These are phyloP conservation scores for Atrina japonica DNA, from an alignment of 2,888 invertebrate species.

Conservation along the genomic window DNA sequence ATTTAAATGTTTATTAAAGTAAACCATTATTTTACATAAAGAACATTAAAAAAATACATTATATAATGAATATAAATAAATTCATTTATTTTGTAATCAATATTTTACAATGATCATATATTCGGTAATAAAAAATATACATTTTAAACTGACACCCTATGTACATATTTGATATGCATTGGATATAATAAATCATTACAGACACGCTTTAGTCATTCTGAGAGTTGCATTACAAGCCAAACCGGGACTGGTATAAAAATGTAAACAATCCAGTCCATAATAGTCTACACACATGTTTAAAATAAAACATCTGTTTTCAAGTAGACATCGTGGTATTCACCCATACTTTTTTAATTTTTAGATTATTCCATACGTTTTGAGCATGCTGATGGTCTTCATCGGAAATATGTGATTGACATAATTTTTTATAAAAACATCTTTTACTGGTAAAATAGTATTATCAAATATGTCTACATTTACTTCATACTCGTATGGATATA, in stretches of 20 bases:
- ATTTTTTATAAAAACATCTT: conserved; percentile 45
- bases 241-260: conserved; percentile 68
- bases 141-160: conserved; percentile 34
- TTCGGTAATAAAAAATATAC: no score
- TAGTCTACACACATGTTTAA: conserved; percentile 65
- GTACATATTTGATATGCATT: conserved; percentile 58
- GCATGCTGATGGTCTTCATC: conserved; percentile 50
- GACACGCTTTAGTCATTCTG: conserved; percentile 57
- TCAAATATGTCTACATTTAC: conserved; percentile 43
- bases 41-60: no score
- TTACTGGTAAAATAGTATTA: conserved; percentile 9
- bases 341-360: neutral
- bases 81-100: no score
- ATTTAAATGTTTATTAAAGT: no score
- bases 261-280: conserved; percentile 63
- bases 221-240: conserved; percentile 71
- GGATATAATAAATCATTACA: conserved; percentile 63
- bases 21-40: no score
- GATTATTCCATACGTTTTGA: conserved; percentile 40
- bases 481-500: conserved; percentile 75
- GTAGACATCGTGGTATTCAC: conserved; percentile 6
- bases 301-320: conserved; percentile 57
- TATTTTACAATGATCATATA: no score
- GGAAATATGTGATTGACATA: conserved; percentile 32
- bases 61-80: no score